These are phyloP conservation scores for Austrolebias charrua DNA, from an alignment of 2,797 vertebrate genomes.

Conservation along the genomic window DNA sequence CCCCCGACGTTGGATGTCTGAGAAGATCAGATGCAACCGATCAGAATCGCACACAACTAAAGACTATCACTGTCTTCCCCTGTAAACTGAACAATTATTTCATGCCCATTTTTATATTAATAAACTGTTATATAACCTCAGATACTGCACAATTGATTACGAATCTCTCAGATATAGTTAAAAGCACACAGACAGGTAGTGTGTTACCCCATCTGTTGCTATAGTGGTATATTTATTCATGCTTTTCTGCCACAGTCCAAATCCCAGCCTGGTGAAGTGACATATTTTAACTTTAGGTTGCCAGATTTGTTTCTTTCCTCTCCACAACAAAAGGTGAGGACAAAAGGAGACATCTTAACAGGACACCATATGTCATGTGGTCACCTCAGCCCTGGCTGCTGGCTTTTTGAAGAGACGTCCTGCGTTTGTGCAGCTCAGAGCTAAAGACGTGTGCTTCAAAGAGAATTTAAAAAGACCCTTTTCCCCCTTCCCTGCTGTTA, in stretches of 20 bases:
- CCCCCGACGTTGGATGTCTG: conserved; percentile 15
- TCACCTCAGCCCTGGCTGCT: conserved; percentile 37
- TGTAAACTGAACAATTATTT: too few species aligned
- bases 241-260: background rate
- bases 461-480: conserved; percentile 16
- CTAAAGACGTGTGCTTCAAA: conserved; percentile 51
- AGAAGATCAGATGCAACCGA: background rate
- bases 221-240: background rate
- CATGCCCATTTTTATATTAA: background rate
- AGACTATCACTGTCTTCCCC: too few species aligned
- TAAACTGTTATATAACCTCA: background rate
- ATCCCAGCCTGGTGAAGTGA: background rate
- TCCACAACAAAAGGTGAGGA: conserved; percentile 1
- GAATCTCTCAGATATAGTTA: background rate
- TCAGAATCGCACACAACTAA: background rate
- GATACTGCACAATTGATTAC: too few species aligned
- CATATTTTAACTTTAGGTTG: conserved; percentile 24
- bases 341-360: conserved; percentile 11
- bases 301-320: conserved; percentile 8
- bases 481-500: background rate
- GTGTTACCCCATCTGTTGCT: background rate
- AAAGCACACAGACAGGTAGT: background rate
- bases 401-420: conserved; percentile 32
- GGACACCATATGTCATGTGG: conserved; percentile 52
- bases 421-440: conserved; percentile 39